These are phyloP conservation scores for Anomalospiza imberbis DNA, from an alignment of 2,797 vertebrate genomes.

Conservation along the genomic window DNA sequence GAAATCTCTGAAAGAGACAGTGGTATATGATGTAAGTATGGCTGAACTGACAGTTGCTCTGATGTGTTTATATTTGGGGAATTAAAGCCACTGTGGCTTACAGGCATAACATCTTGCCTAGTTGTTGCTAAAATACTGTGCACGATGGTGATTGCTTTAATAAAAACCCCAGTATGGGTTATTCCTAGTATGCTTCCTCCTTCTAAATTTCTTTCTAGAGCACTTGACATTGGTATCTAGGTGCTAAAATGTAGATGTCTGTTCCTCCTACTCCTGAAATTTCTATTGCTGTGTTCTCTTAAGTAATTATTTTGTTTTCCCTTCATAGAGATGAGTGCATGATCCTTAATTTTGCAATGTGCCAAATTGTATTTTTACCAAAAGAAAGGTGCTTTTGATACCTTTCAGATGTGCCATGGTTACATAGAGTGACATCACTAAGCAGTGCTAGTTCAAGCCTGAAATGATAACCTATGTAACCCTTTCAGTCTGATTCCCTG, in stretches of 20 bases:
- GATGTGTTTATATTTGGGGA: background rate
- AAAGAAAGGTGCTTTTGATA: background rate
- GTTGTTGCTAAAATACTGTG: background rate
- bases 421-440: background rate
- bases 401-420: background rate
- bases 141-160: background rate
- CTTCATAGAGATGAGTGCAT: background rate
- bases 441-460: background rate
- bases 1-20: background rate
- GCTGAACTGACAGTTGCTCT: background rate
- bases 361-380: background rate
- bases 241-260: background rate
- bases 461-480: background rate
- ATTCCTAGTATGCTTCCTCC: background rate
- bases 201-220: background rate
- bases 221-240: constrained; percentile 4
- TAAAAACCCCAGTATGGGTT: background rate
- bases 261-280: background rate
- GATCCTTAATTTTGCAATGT: background rate
- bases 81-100: background rate
- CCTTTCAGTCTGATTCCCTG: background rate
- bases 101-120: background rate
- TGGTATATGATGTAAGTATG: background rate
- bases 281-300: background rate
- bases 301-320: background rate